phyloP scores from a whole-genome alignment of 1,140 invertebrate genomes.

The Atopsyche davidsoni region DNA sequence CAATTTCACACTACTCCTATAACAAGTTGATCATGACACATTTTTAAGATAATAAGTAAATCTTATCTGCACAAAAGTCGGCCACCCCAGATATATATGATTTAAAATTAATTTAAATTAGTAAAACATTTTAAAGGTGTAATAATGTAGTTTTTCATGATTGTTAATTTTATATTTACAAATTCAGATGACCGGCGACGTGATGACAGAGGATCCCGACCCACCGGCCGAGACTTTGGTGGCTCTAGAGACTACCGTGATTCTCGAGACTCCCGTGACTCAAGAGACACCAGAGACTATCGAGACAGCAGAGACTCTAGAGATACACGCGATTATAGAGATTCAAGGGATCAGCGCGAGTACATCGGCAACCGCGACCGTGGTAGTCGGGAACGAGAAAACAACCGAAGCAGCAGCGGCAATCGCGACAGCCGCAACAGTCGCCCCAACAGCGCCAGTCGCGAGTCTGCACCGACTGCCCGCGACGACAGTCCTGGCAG shows the following conservation, averaged over 20 bases:
- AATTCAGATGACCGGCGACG: constrained; percentile 16
- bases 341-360: constrained; percentile 26
- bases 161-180: no score
- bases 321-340: constrained; percentile 32
- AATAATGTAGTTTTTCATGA: no score
- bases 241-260: constrained; percentile 36
- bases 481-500: constrained; percentile 1
- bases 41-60: no score
- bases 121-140: no score
- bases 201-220: constrained; percentile 26
- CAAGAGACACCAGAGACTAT: constrained; percentile 10
- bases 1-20: no score
- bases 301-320: constrained; percentile 29
- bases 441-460: constrained; percentile 16
- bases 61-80: no score
- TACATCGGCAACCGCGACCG: constrained; percentile 28
- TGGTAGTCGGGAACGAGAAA: constrained; percentile 21
- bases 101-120: no score
- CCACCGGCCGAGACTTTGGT: constrained; percentile 28
- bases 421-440: constrained; percentile 25
- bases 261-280: constrained; percentile 32
- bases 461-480: constrained; percentile 1
- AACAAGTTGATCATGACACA: no score
- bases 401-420: no score
- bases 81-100: no score